Base-by-base conservation (phyloP, 2,113 vertebrate species). In the Mesembrinibis cayennensis region DNA sequence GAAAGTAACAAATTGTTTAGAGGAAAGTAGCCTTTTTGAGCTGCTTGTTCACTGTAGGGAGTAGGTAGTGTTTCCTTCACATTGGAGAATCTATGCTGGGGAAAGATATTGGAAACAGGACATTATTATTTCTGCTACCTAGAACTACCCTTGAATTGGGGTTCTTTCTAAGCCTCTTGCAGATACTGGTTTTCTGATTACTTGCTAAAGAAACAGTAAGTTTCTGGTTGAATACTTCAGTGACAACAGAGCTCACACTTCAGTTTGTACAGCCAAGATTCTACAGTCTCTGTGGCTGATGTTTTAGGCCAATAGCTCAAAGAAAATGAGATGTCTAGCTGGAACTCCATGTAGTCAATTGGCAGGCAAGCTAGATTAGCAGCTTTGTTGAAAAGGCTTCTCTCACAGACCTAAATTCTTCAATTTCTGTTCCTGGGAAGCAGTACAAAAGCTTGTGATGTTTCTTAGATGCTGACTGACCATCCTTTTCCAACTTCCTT, bases 381-480 rank as follows among this genome's bases (percentile, higher is more conserved):
- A 87, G 40, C 34, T 84, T 40, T 55, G 16, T 72, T 97, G 72
- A 89, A 92, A 91, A 89, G 59, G 8, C n/a, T 92, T 92, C 53
- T 97, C 59, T 81, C 34, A 15, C 38, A 92, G 73, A 76, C 77
- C 52, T 63, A 21, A 82, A 67, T 84, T 89, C 61, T 66, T 91
- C 93, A 65, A 52, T 82, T 89, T 82, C 69, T 87, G 29, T 91
- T 93, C 93, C 80, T 95, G 91, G 80, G 95, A 97, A 96, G 91
- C 90, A 89, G 67, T 47, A 91, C 59, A 93, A 84, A 92, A 89
- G 50, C 70, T 87, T 92, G 44, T 82, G 80, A 53, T 82, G 65
- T 89, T 95, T 96, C 72, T 95, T 89, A 84, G 56, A 87, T 93
- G 69, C 52, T 91, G 55, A 87, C 55, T 92, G 89, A 65, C 65